phyloP scores from a whole-genome alignment of 1,140 invertebrate genomes.

The Drosophila rufa region DNA sequence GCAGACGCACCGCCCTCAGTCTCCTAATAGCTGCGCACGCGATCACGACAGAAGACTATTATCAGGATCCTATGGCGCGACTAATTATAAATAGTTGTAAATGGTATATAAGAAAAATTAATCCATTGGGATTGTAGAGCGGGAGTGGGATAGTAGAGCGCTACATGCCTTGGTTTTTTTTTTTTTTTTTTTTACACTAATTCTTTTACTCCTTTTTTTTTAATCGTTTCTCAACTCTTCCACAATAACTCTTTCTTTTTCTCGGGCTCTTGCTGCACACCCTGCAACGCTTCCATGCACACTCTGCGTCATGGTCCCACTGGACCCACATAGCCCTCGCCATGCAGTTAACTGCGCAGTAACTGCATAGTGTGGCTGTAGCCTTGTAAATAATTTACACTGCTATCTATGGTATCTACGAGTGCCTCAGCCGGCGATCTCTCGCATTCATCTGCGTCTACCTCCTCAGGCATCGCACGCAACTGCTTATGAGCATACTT shows the following conservation, averaged over 20 bases:
- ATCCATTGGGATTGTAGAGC: too few species aligned
- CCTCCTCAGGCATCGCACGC: neutral
- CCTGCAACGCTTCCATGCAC: neutral
- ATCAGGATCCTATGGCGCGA: too few species aligned
- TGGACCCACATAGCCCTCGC: neutral
- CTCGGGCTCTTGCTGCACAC: neutral
- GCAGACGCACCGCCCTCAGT: too few species aligned
- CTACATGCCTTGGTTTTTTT: too few species aligned
- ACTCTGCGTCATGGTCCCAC: conserved; percentile 1
- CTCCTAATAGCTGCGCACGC: too few species aligned
- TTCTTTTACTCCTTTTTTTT: neutral
- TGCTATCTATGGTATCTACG: neutral
- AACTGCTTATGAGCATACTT: neutral
- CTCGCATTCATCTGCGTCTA: neutral
- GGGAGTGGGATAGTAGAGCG: too few species aligned
- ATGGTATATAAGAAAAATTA: too few species aligned
- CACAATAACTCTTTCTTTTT: conserved; percentile 1
- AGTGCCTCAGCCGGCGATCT: neutral
- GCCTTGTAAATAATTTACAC: neutral
- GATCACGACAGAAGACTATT: too few species aligned
- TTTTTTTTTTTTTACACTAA: neutral
- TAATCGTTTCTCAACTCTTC: neutral
- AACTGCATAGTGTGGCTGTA: neutral
- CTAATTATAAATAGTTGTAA: too few species aligned
- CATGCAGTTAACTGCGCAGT: too few species aligned